A percentile compares a stretch with the other conserved stretches of the same genome.
These are phyloP conservation scores for Elachura formosa DNA, from an alignment of 2,113 vertebrate species.

Conservation along the genomic window DNA sequence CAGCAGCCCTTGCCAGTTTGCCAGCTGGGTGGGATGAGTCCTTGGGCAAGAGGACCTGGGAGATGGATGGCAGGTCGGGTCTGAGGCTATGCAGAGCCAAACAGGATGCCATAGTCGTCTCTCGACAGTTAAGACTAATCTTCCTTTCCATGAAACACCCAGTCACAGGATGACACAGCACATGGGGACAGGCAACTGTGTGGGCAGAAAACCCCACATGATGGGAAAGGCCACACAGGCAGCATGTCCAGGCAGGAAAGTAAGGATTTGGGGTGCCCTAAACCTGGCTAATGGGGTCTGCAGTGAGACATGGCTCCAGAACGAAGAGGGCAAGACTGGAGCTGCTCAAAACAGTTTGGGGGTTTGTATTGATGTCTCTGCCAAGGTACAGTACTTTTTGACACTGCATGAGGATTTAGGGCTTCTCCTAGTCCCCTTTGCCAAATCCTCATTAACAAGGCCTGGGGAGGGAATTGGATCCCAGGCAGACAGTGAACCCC, in stretches of 20 bases:
- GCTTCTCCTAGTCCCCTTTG: not conserved
- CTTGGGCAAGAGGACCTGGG: fast-evolving
- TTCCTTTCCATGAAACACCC: not conserved
- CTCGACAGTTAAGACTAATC: not conserved
- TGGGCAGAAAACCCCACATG: not conserved
- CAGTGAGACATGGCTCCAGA: fast-evolving
- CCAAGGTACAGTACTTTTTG: not conserved
- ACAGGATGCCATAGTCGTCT: not conserved
- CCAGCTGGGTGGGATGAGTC: not conserved
- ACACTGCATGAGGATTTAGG: not conserved
- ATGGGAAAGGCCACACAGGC: not conserved
- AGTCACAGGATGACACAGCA: not conserved
- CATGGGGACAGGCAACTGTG: fast-evolving
- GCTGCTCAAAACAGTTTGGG: not conserved
- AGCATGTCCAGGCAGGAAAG: not conserved
- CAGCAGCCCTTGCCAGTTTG: not conserved
- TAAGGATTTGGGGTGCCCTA: not conserved
- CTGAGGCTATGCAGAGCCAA: not conserved
- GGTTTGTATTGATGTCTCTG: not conserved
- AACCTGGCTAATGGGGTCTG: not conserved
- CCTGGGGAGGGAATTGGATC: not conserved
- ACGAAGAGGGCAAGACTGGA: not conserved
- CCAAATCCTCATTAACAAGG: not conserved
- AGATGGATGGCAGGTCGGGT: not conserved
- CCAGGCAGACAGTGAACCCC: fast-evolving